A percentile compares a stretch with the other conserved stretches of the same genome.
phyloP scores from a whole-genome alignment of 53 echinoderm and acorn worm species.

The Zoroaster sp. region DNA sequence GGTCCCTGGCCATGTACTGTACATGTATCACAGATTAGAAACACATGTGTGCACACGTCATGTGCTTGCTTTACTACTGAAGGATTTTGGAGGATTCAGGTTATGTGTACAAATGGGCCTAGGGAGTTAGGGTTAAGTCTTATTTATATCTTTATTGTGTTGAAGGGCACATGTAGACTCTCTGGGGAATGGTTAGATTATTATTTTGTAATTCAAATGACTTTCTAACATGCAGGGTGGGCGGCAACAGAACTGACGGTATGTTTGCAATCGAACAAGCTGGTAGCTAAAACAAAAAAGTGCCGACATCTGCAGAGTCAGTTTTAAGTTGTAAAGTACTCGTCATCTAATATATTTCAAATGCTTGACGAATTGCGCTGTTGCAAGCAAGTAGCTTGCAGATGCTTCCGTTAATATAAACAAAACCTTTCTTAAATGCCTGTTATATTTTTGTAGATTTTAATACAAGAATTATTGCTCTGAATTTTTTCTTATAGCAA shows the following conservation, averaged over 20 bases:
- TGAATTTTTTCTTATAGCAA: background rate
- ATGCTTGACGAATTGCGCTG: background rate
- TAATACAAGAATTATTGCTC: background rate
- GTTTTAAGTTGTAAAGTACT: background rate
- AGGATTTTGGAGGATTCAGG: too few relatives aligned
- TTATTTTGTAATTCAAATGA: background rate
- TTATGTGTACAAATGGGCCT: too few relatives aligned
- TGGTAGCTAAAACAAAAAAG: background rate
- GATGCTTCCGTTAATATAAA: background rate
- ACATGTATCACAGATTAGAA: too few relatives aligned
- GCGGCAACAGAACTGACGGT: background rate
- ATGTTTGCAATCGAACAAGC: background rate
- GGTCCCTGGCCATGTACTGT: too few relatives aligned
- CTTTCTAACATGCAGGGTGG: background rate
- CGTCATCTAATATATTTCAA: background rate
- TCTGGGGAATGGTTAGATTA: background rate
- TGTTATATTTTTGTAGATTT: background rate
- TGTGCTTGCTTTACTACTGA: too few relatives aligned
- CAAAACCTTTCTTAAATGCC: background rate
- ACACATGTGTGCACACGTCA: too few relatives aligned
- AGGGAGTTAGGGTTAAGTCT: too few relatives aligned
- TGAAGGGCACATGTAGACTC: background rate
- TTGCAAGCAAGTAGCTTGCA: background rate
- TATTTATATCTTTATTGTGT: background rate
- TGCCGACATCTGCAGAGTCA: background rate